phyloP scores from a whole-genome alignment of 2,113 vertebrate genomes.

The Gallinago jamesoni region DNA sequence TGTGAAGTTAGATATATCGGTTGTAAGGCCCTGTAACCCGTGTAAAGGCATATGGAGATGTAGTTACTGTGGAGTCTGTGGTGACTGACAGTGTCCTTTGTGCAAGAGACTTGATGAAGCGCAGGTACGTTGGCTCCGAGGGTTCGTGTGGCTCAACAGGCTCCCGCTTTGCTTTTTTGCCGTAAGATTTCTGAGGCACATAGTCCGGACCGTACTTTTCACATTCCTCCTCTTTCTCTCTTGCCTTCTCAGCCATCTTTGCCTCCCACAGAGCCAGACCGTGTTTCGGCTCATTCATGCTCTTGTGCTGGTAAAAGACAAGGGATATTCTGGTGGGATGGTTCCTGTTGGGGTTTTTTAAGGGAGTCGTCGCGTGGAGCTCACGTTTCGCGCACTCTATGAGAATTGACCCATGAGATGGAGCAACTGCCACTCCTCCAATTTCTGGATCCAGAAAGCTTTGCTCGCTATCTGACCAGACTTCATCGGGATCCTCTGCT shows the following conservation, averaged over 20 bases:
- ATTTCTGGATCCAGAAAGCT: conserved; percentile 95
- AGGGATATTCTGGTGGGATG: conserved; percentile 94
- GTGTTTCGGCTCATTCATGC: conserved; percentile 95
- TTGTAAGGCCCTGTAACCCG: conserved; percentile 98
- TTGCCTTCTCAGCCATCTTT: conserved; percentile 94
- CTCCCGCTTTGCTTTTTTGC: conserved; percentile 90
- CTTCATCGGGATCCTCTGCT: conserved; percentile 82
- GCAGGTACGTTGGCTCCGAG: conserved; percentile 84
- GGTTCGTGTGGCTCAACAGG: conserved; percentile 80
- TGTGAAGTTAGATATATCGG: conserved; percentile 81
- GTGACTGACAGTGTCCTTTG: conserved; percentile 88
- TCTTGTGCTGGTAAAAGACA: conserved; percentile 99
- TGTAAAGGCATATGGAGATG: conserved; percentile 95
- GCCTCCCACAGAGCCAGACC: conserved; percentile 95
- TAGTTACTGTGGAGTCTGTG: conserved; percentile 92
- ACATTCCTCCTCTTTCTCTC: conserved; percentile 93
- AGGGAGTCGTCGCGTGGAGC: conserved; percentile 92
- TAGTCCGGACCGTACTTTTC: conserved; percentile 88
- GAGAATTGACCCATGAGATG: conserved; percentile 93
- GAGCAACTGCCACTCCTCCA: conserved; percentile 95
- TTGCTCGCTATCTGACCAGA: conserved; percentile 98
- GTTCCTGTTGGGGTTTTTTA: conserved; percentile 90
- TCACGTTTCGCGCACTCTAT: conserved; percentile 98
- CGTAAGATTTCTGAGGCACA: conserved; percentile 85
- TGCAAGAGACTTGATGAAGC: conserved; percentile 88